phyloP scores from a whole-genome alignment of 2,797 vertebrate species.

The Gadopsis bispinosus region DNA sequence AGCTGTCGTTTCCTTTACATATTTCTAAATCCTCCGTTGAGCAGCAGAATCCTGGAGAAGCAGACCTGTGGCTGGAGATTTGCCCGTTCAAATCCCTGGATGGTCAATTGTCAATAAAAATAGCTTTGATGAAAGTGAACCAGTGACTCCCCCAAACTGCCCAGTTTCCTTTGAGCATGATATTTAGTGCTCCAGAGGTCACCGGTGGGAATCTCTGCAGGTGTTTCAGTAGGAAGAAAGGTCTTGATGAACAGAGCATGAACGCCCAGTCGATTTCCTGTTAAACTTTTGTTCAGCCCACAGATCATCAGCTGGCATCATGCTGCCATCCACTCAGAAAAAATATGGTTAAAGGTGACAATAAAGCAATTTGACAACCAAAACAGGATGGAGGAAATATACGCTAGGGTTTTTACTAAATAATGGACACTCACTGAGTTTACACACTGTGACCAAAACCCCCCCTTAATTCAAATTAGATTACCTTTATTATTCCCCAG shows the following conservation, averaged over 20 bases:
- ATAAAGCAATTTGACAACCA: not conserved
- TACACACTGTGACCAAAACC: not conserved
- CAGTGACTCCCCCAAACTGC: not conserved
- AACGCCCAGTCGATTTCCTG: not conserved
- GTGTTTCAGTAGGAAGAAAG: not conserved
- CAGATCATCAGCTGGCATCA: not conserved
- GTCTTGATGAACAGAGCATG: not conserved
- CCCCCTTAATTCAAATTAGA: not conserved
- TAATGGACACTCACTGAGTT: not conserved
- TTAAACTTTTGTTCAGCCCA: not conserved
- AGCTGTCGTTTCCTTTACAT: not conserved
- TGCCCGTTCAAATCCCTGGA: not conserved
- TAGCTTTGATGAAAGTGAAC: not conserved
- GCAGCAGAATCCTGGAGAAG: not conserved
- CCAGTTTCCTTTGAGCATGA: constrained; percentile 16
- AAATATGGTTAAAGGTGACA: not conserved
- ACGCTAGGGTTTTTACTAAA: too few species aligned
- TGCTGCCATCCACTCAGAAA: not conserved
- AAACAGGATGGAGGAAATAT: not conserved
- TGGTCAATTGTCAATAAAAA: not conserved
- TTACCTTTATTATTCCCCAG: not conserved
- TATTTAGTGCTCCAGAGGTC: constrained; percentile 1
- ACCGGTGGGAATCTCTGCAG: constrained; percentile 4
- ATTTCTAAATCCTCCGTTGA: constrained; percentile 11
- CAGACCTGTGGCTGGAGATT: constrained; percentile 1